These are phyloP conservation scores for Mesorhabditis sp. DNA, from an alignment of 2,888 invertebrate species.

Conservation along the genomic window DNA sequence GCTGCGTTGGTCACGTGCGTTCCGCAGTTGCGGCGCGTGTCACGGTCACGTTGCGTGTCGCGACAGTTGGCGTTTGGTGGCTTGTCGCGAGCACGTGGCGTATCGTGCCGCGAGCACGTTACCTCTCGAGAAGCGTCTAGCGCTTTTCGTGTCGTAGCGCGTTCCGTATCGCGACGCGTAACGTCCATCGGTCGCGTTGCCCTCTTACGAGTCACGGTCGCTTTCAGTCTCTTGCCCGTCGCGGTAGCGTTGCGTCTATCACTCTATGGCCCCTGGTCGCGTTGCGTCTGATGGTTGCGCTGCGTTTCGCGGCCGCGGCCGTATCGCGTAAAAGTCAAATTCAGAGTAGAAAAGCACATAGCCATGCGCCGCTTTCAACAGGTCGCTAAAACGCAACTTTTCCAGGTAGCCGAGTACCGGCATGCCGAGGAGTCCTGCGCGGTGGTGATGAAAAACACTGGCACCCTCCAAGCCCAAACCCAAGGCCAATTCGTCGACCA, in stretches of 20 bases:
- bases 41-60: too few relatives aligned
- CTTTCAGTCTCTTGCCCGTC: too few relatives aligned
- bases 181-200: too few relatives aligned
- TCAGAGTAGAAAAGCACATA: slow-evolving; percentile 20
- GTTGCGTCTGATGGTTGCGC: too few relatives aligned
- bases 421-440: slow-evolving; percentile 48
- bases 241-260: too few relatives aligned
- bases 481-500: slow-evolving; percentile 36
- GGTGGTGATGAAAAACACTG: slow-evolving; percentile 52
- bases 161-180: too few relatives aligned
- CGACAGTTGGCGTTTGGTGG: background rate
- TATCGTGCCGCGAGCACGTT: background rate
- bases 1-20: too few relatives aligned
- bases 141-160: too few relatives aligned
- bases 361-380: background rate
- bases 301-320: background rate
- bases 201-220: too few relatives aligned
- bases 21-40: too few relatives aligned
- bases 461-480: slow-evolving; percentile 34
- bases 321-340: slow-evolving; percentile 19
- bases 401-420: slow-evolving; percentile 29
- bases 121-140: background rate
- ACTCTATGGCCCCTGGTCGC: too few relatives aligned
- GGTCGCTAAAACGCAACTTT: too few relatives aligned
- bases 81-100: slow-evolving; percentile 4